Base-by-base conservation (phyloP, 2,797 vertebrate species). In the Nasua narica region DNA sequence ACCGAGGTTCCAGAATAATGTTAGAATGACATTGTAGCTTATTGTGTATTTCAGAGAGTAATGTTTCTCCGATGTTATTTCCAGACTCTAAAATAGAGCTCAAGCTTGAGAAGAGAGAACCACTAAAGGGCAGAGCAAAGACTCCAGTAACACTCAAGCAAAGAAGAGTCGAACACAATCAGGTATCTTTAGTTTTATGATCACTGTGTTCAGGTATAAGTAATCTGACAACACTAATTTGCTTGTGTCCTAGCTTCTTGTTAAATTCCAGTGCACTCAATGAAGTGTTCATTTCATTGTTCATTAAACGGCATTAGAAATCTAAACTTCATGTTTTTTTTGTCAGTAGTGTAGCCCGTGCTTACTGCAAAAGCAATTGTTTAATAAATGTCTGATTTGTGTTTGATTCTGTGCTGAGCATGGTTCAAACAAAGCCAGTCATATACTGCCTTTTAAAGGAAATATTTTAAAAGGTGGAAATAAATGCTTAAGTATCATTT, bases 71-170 rank as follows among this genome's bases (percentile, higher is more conserved):
- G 18, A 84, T 96, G 90, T 97, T 97, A 79, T 97, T 98, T 97
- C 86, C 96, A 99, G 99, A 99, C 98, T 97, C 97, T 11, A 99
- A 98, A 87, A 95, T 98, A 43, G 99, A 99, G 16, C 98, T 99
- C n/a, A 98, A 99, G 90, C 99, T 99, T 98, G 99, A 99, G 98
- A 99, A 99, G 97, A 98, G 99, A 97, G 99, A 99, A 96, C 98
- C 99, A 2, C 83, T 99, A 94, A 99, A 99, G 98, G 98, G 99
- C 98, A 98, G 99, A 98, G 99, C 98, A 58, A 99, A 99, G 98
- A 98, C 98, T 1, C 98, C 99, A 12, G 96, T 99, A 96, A 98
- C 98, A 40, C 97, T 98, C 93, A 99, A 99, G 92, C 99, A 99
- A 97, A 99, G 98, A 97, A 99, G 98, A 99, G 97, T 97, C 94